Base-by-base conservation (phyloP, 2,888 invertebrate species). In the Reticulitermes lucifugus region DNA sequence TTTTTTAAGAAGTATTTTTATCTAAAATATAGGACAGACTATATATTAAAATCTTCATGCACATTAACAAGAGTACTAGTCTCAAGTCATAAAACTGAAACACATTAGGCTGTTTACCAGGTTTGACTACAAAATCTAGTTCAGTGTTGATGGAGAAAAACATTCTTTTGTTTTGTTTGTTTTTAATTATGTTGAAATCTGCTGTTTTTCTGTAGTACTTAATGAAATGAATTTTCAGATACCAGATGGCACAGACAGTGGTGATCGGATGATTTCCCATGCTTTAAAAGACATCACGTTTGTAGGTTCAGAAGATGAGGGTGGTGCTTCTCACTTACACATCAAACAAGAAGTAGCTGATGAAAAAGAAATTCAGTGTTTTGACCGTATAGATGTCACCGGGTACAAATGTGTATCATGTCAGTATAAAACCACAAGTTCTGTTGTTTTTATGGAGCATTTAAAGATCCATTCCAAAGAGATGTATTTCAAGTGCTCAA, bases 401-500 rank as follows among this genome's bases (percentile, higher is more conserved):
- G 71, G 84, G 18, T 84, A 86, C 35, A 71, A 80, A 35, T 86
- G 86, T 75, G 73, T 70, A 10, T 73, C 80, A 29, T 85, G 86
- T 43, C 59, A 43, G 35, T 85, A 59, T 51, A 83, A 79, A 29
- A 79, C 84, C 22, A 71, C 71, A 12, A 83, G 41, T 70, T 85
- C 75, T 22, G 70, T 35, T 7, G 35, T 41, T 3, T 60, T 83
- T 14, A 41, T 80, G 43, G 59, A 80, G 25, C 85, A 84, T 77
- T 75, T 86, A 65, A 85, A 85, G 43, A 71, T 60, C 0, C 85
- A 83, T 51, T 82, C 79, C 43, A 79, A 84, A 25, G 43, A 82
- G 59, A 82, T 59, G 21, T 70, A 77, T n/a, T 85, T 83, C 77
- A 85, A 87, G 46, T 88, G 88, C 82, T 83, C 86, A 5, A 83